Percentiles rank a stretch among this genome's conserved stretches.
Evolutionary conservation across 2,113 vertebrate genomes (phyloP).

Genomic region (Aldabrachelys gigantea): DNA sequence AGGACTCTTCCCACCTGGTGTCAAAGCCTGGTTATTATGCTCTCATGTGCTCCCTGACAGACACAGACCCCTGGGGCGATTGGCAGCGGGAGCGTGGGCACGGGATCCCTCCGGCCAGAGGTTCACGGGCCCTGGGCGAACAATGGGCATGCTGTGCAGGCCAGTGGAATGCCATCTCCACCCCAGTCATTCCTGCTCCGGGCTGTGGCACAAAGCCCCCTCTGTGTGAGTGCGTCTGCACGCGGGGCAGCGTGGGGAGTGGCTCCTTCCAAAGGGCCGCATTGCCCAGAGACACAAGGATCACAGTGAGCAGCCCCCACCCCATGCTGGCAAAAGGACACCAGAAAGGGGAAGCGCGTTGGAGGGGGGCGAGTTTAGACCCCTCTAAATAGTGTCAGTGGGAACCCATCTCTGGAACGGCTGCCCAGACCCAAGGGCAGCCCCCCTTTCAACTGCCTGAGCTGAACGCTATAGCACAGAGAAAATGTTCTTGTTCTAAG

Average conservation of each 20-base stretch:
- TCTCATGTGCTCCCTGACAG: background rate
- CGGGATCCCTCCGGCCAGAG: background rate
- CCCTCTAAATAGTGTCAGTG: background rate
- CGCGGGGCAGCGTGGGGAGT: background rate
- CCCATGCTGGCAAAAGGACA: background rate
- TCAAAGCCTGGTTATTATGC: background rate
- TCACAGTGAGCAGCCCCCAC: fast-evolving
- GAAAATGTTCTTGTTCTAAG: background rate
- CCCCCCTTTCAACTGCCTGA: background rate
- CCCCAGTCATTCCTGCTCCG: background rate
- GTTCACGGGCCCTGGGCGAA: background rate
- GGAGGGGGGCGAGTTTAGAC: background rate
- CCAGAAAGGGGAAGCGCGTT: fast-evolving
- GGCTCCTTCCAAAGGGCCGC: background rate
- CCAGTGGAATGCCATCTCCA: conserved; percentile 52
- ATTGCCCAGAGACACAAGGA: background rate
- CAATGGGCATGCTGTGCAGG: conserved; percentile 66
- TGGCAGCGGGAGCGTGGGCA: fast-evolving
- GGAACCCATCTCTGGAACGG: background rate
- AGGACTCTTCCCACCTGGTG: background rate
- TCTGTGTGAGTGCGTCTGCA: conserved; percentile 21
- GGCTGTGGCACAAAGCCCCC: conserved; percentile 36
- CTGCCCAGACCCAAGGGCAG: background rate
- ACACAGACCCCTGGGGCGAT: background rate
- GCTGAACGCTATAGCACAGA: background rate